These are phyloP conservation scores for Diglossa cyanea DNA, from an alignment of 2,797 vertebrate genomes.

Conservation along the genomic window DNA sequence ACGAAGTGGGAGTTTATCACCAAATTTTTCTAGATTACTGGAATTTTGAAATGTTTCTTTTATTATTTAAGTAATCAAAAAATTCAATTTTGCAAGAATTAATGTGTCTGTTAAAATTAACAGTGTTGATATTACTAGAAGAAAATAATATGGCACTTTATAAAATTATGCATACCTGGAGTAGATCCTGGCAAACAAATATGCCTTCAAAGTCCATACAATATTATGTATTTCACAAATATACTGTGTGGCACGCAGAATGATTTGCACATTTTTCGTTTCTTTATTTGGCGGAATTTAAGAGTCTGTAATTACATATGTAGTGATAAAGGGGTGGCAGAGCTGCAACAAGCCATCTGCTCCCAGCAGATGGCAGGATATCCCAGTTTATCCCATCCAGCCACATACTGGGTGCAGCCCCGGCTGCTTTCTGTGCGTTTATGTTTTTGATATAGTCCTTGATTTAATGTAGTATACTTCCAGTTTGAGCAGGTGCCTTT, in stretches of 20 bases:
- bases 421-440: not conserved
- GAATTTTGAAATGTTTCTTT: not conserved
- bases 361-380: constrained; percentile 77
- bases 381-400: not conserved
- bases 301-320: rapidly evolving
- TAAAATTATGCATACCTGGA: not conserved
- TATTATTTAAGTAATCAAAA: not conserved
- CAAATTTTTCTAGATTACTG: not conserved
- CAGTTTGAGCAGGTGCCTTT: not conserved
- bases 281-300: not conserved
- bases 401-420: not conserved
- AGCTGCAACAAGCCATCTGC: not conserved
- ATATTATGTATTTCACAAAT: not conserved
- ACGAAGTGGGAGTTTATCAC: not conserved
- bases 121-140: not conserved
- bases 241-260: rapidly evolving
- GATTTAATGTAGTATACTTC: not conserved
- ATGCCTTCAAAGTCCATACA: not conserved
- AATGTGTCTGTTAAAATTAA: not conserved
- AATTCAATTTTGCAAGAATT: not conserved
- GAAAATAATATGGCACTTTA: not conserved
- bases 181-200: not conserved
- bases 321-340: not conserved
- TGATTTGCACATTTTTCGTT: not conserved
- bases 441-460: not conserved